These are phyloP conservation scores for Neostethus bicornis DNA, from an alignment of 2,797 vertebrate species.

Conservation along the genomic window DNA sequence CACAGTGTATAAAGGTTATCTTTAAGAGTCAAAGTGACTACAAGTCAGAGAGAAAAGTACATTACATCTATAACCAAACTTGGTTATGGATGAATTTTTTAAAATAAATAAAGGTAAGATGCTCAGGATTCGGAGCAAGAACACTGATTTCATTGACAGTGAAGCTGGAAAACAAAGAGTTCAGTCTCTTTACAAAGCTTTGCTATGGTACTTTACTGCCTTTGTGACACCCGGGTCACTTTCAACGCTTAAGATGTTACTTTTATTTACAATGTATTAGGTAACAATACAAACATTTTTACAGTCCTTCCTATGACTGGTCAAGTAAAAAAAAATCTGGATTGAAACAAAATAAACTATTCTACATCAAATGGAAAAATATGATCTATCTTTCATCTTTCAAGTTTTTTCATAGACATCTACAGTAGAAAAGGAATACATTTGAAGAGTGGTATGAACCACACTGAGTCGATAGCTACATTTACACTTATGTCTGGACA, in stretches of 20 bases:
- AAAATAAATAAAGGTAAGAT: conserved; percentile 74
- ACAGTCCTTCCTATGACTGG: conserved; percentile 26
- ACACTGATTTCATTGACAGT: conserved; percentile 27
- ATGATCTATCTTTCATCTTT: conserved; percentile 43
- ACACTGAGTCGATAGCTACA: conserved; percentile 46
- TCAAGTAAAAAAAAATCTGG: conserved; percentile 55
- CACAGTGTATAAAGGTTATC: conserved; percentile 71
- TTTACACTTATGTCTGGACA: conserved; percentile 50
- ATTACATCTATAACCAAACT: conserved; percentile 51
- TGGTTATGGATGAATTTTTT: conserved; percentile 61
- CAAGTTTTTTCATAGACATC: conserved; percentile 48
- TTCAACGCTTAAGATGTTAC: conserved; percentile 17
- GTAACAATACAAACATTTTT: conserved; percentile 35
- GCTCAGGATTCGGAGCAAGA: conserved; percentile 30
- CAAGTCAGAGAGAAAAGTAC: conserved; percentile 58
- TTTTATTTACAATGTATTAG: conserved; percentile 52
- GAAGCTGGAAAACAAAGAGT: conserved; percentile 34
- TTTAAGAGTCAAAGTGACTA: conserved; percentile 60
- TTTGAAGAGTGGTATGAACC: conserved; percentile 54
- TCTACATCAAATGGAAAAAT: conserved; percentile 62
- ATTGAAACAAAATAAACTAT: conserved; percentile 43
- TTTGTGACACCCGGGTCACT: conserved; percentile 41
- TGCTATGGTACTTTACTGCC: conserved; percentile 12
- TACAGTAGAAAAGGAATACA: conserved; percentile 70
- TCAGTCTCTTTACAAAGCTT: conserved; percentile 17